These are phyloP conservation scores for Noctua fimbriata DNA, from an alignment of 2,888 invertebrate species.

Conservation along the genomic window DNA sequence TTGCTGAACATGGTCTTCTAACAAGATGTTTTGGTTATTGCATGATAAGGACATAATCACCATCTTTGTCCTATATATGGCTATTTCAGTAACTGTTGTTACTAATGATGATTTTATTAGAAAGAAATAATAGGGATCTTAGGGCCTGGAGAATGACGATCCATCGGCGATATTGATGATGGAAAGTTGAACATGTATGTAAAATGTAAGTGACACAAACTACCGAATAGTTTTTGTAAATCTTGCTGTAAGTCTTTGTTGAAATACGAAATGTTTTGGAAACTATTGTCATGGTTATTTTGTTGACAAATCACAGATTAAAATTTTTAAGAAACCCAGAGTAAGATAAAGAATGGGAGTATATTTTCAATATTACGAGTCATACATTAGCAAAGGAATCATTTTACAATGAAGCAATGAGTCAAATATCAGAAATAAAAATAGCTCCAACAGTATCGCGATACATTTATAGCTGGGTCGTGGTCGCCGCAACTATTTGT, in stretches of 20 bases:
- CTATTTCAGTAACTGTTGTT: background rate
- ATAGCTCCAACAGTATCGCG: conserved; percentile 11
- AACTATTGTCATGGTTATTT: too few relatives aligned
- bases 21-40: background rate
- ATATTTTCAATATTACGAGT: background rate
- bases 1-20: background rate
- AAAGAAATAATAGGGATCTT: background rate
- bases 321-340: background rate
- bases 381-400: conserved; percentile 2
- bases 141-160: background rate
- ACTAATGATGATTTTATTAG: background rate
- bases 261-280: too few relatives aligned
- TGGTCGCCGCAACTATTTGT: conserved; percentile 50
- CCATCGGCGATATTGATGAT: too few relatives aligned
- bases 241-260: too few relatives aligned
- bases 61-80: too few relatives aligned
- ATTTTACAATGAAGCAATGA: conserved; percentile 47
- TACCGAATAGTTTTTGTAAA: too few relatives aligned
- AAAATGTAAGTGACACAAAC: too few relatives aligned
- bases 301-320: too few relatives aligned
- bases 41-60: background rate
- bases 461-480: conserved; percentile 21
- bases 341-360: background rate
- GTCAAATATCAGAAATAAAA: conserved; percentile 29
- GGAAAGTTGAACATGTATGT: too few relatives aligned